Base-by-base conservation (phyloP, 2,888 invertebrate genomes). In the Tuberolachnus salignus region DNA sequence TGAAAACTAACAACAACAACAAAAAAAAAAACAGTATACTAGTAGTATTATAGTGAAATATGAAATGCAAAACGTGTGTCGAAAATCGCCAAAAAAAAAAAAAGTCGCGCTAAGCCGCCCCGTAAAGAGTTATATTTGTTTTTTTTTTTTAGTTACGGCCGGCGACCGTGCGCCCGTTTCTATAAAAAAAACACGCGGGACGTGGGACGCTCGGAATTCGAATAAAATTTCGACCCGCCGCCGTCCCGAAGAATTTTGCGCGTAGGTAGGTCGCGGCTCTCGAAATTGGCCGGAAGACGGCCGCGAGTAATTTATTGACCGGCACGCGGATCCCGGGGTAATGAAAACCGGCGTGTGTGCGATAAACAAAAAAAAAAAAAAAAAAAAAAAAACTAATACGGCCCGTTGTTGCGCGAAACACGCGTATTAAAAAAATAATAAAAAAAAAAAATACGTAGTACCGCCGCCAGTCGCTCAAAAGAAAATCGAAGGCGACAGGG, bases 221-320 rank as follows among this genome's bases (percentile, higher is more conserved):
- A 23, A 19, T 44, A 46, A 46, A 44, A 26, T 14, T 6, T 34
- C 34, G 34, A n/a, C 42, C 11, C 44, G 19, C 49, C 44, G 13
- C 13, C 21, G 1, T 8, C 16, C 16, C 61, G 61, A 13, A 10
- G 19, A 6, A 11, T 66, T 26, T 67, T n/a, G 21, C 21, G 64
- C 64, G 64, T 64, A 21, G 64, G 64, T 64, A 21, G 64, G 46
- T 16, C 8, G 44, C 44, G 42, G 34, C 34, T 34, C 34, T 34
- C 34, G 34, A 34, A 34, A 34, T 34, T 3, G 6, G 55, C 21
- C 16, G 14, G 14, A 14, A 46, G 3, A 64, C 64, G 21, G 42
- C 13, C 44, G 21, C 26, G 34, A 34, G 49, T 67, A 26, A 67
- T 67, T 67, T 67, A 67, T 51, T n/a, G 49, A 6, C 66, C 66